Base-by-base conservation (phyloP, 2,888 invertebrate genomes). In the Zhengitettix transpicula region DNA sequence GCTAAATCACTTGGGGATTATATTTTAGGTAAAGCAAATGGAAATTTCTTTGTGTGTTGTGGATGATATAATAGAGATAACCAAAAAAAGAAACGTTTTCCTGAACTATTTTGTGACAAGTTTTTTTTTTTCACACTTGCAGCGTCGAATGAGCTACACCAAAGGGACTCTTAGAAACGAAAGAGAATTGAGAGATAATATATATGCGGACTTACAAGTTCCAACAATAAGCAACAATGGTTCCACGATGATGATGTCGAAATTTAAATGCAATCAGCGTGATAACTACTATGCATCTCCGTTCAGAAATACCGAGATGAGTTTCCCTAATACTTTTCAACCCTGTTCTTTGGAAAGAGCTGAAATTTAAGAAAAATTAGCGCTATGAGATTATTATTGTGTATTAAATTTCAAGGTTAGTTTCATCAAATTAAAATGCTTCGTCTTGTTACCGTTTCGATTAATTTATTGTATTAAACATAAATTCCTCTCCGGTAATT, bases 171-270 rank as follows among this genome's bases (percentile, higher is more conserved):
- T 59, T 55, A 58, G 55, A 57, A 59, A 59, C 57, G 57, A 59
- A 14, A 57, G 61, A 40, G 61, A 62, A 15, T 54, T 44, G 52
- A 60, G 59, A 64, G 69, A 70, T 62, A 69, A 71, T 60, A 67
- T 70, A 54, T 71, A 71, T 64, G 69, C 71, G 41, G 71, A 71
- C 62, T 68, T 72, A 41, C 71, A 71, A 64, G 67, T 71, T 58
- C 71, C 71, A 17, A 69, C 69, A 60, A 67, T 69, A 42, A 69
- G 69, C 64, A 71, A 71, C 60, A 68, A 67, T 56, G 64, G 64
- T 41, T 61, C 63, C 58, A 63, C 65, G 42, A 64, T 61, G 62
- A 47, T 47, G 47, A 47, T 47, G n/a, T 47, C 47, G 14, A 47
- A 12, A 47, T 14, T n/a, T 14, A 47, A 47, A 47, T 47, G 14